A percentile compares a stretch with the other conserved stretches of the same genome.
Evolutionary conservation across 1,140 invertebrate genomes (phyloP).

Genomic region (Littorina saxatilis): DNA sequence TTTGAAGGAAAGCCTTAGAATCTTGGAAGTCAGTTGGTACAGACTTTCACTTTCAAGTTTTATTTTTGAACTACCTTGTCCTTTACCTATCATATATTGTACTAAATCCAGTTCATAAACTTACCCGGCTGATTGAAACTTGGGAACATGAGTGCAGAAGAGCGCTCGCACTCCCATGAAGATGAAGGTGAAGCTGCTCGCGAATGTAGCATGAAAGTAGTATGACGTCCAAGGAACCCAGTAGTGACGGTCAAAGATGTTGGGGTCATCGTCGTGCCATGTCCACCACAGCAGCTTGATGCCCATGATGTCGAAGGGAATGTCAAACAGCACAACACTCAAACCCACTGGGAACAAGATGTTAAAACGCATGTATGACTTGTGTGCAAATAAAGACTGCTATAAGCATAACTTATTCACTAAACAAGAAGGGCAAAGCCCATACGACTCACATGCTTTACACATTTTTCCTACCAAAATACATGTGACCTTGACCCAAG

Average conservation of each 20-base stretch:
- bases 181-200: conserved; percentile 83
- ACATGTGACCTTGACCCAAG: too few species aligned
- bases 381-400: too few species aligned
- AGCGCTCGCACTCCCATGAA: conserved; percentile 80
- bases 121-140: conserved; percentile 63
- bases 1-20: too few species aligned
- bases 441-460: too few species aligned
- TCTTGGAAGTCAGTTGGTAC: too few species aligned
- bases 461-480: too few species aligned
- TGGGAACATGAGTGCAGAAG: conserved; percentile 75
- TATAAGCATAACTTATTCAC: too few species aligned
- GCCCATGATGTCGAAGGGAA: conserved; percentile 88
- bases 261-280: conserved; percentile 91
- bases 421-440: too few species aligned
- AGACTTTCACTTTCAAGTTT: too few species aligned
- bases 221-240: conserved; percentile 88
- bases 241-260: conserved; percentile 87
- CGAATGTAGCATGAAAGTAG: conserved; percentile 87
- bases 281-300: conserved; percentile 90
- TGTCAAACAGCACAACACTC: conserved; percentile 84
- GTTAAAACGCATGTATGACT: too few species aligned
- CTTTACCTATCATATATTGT: too few species aligned
- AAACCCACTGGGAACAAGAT: conserved; percentile 83
- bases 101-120: not conserved
- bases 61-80: too few species aligned